Base-by-base conservation (phyloP, 2,888 invertebrate species). In the Drosophila sordidula region DNA sequence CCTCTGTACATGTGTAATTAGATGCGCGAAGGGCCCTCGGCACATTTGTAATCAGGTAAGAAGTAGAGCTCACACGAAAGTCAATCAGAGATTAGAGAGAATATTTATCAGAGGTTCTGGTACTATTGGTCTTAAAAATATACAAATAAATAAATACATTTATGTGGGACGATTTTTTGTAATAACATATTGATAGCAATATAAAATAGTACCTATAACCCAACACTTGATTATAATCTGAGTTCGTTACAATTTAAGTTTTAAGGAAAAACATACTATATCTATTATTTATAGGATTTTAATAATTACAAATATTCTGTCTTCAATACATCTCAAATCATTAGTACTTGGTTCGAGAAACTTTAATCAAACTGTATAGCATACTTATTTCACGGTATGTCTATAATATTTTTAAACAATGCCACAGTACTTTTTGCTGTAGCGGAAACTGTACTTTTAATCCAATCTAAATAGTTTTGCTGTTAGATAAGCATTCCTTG, bases 371-470 rank as follows among this genome's bases (percentile, higher is more conserved):
- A 25, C 52, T 68, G 16, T 44, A 52, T 45, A 34, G 55, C 39
- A 44, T 52, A 56, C 34, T 59, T 41, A 22, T 16, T 14, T 34
- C 8, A 4, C n/a, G 5, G 9, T 38, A 6, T 11, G 9, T 4
- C 9, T 11, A 1, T 4, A 6, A 9, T 18, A 14, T 18, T 41
- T 1, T n/a, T 14, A 14, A 18, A 18, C 18, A 18, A 18, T 18
- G 18, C 18, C 6, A 14, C 1, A 0, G 6, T 2, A 2, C 2
- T 39, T 6, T 18, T 9, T 32, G 26, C 6, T 8, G 8, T 8
- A 16, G 39, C n/a, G 26, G n/a, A 9, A 55, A 80, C 78, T 80
- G 77, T 82, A 80, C 77, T 63, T 72, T 47, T 58, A 41, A 76
- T 64, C 42, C 62, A 52, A 2, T 36, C 0, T 0, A 32, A 65